Evolutionary conservation across 2,888 invertebrate genomes (phyloP).

Genomic region (Euplexia lucipara): DNA sequence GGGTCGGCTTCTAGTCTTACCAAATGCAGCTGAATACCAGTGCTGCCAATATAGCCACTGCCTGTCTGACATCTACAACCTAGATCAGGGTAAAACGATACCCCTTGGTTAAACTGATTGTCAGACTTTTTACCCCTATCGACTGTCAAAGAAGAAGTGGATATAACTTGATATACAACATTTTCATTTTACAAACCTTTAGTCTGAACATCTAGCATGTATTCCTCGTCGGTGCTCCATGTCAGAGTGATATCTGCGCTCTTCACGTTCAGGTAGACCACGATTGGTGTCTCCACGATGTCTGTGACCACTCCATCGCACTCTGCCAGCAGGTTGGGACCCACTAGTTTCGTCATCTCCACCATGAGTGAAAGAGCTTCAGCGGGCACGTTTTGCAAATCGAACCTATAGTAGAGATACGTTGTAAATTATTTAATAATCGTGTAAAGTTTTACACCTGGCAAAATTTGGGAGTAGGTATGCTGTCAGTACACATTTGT

Average conservation of each 20-base stretch:
- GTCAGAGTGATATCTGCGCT: conserved; percentile 88
- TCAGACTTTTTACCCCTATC: too few species aligned
- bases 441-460: too few species aligned
- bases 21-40: too few species aligned
- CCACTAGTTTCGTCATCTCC: conserved; percentile 90
- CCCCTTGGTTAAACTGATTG: too few species aligned
- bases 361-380: conserved; percentile 88
- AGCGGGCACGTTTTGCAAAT: conserved; percentile 86
- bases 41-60: too few species aligned
- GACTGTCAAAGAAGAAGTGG: too few species aligned
- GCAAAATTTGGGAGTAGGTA: too few species aligned
- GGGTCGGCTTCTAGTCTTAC: too few species aligned
- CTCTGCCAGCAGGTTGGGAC: conserved; percentile 90
- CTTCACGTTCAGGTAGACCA: conserved; percentile 90
- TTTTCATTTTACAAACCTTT: conserved; percentile 81
- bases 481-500: too few species aligned
- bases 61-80: too few species aligned
- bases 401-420: conserved; percentile 80
- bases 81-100: too few species aligned
- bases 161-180: neutral
- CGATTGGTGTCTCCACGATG: conserved; percentile 86
- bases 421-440: too few species aligned
- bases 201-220: conserved; percentile 91
- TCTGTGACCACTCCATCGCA: conserved; percentile 88
- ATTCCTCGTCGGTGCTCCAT: conserved; percentile 94